Evolutionary conservation across 2,113 vertebrate species (phyloP), one percentile per base, ranked within the genome.

Genomic region (Sterrhoptilus dennistouni): DNA sequence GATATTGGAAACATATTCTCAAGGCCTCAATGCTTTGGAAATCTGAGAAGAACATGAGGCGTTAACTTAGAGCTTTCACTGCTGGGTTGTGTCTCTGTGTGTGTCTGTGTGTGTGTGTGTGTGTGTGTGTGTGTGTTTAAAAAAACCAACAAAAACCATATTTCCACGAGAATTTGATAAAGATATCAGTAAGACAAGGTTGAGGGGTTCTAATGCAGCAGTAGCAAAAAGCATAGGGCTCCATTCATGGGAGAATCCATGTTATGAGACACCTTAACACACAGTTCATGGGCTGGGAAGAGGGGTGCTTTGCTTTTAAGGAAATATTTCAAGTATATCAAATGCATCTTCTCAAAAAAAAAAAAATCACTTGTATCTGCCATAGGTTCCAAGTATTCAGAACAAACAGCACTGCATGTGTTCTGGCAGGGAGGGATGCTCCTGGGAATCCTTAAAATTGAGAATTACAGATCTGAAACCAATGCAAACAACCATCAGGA

Each of bases 1-100:
- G 98, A 99, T 99, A 99, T 99, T 99, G 98, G 97, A 99, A 99
- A 99, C 99, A 99, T 98, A 99, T 99, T 99, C 98, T 96, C 95
- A 75, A 74, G 98, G 98, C 98, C 98, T 95, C 96, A 49, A 84
- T 4, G 64, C 97, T 97, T 98, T 97, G 95, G 97, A 98, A 97
- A 98, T 96, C 90, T 50, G 94, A 97, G 98, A 97, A 97, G 97
- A 98, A 97, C 96, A 95, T 9, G 76, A 97, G 96, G 97, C 94
- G 93, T 96, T 98, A 98, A 97, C 96, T 96, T 97, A 56, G 95
- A 97, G 97, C 96, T 97, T 97, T 98, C 95, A 92, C 92, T 96
- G 97, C 92, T 90, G 90, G 59, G 88, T 66, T 97, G 56, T 77
- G 44, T 56, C 45, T 60, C 10, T 33, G 33, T 68, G 70, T 87